phyloP scores from a whole-genome alignment of 2,888 invertebrate genomes.

The Patella depressa region DNA sequence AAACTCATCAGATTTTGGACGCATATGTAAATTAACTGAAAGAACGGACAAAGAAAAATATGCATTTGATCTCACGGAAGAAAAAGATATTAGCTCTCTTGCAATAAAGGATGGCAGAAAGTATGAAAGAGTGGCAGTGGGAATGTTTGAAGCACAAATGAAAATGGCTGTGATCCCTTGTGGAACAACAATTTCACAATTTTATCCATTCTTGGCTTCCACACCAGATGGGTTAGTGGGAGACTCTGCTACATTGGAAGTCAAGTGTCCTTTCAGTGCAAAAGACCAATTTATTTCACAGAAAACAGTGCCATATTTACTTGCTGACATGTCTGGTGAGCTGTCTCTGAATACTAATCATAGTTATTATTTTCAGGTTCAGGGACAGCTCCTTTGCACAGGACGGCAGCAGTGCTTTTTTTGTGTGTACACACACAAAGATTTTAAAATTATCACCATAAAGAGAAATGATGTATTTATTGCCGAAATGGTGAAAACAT shows the following conservation, averaged over 20 bases:
- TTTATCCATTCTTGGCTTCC: background rate
- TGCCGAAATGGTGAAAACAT: no score
- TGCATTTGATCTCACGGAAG: background rate
- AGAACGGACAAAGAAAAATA: background rate
- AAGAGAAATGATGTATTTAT: background rate
- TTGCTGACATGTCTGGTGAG: no score
- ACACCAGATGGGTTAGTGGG: background rate
- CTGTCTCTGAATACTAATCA: no score
- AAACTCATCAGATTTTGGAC: background rate
- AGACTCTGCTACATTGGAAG: background rate
- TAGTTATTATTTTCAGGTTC: background rate
- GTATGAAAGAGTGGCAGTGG: background rate
- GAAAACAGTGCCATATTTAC: background rate
- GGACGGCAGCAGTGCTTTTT: background rate
- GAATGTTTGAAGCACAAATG: background rate
- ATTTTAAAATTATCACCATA: slow-evolving; percentile 10
- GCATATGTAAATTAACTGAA: background rate
- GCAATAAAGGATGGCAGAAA: background rate
- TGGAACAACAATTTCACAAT: background rate
- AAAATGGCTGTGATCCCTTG: background rate
- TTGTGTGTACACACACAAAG: background rate
- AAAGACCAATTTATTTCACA: background rate
- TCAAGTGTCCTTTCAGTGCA: slow-evolving; percentile 1
- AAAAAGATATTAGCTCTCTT: background rate
- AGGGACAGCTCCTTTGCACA: background rate